These are phyloP conservation scores for Heteromyza rotundicornis DNA, from an alignment of 2,888 invertebrate genomes.

Conservation along the genomic window DNA sequence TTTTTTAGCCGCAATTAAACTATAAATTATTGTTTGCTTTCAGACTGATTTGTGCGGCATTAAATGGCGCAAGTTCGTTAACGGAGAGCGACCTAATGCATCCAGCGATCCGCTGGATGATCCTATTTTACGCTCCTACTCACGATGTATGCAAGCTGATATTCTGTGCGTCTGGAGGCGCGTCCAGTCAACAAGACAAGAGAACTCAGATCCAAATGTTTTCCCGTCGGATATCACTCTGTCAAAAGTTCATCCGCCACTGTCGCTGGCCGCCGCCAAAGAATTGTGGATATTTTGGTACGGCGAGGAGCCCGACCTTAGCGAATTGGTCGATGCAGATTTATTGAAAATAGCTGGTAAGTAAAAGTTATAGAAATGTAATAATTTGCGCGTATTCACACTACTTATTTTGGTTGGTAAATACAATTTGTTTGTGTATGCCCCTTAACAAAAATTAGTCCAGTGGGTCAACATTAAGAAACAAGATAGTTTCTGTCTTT, in stretches of 20 bases:
- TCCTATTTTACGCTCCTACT: conserved; percentile 89
- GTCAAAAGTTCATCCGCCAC: conserved; percentile 73
- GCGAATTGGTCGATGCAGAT: conserved; percentile 82
- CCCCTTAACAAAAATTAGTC: too few species aligned
- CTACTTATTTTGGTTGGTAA: too few species aligned
- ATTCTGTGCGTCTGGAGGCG: conserved; percentile 98
- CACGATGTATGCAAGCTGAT: conserved; percentile 90
- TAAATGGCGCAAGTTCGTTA: conserved; percentile 94
- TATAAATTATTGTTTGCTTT: conserved; percentile 11
- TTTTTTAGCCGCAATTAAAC: background rate
- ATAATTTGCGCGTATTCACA: too few species aligned
- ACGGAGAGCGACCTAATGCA: conserved; percentile 71
- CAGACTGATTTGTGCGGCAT: conserved; percentile 99
- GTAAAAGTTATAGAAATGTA: too few species aligned
- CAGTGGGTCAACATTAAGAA: too few species aligned
- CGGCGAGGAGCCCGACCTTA: conserved; percentile 93
- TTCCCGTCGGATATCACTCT: conserved; percentile 63
- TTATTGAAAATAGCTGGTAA: conserved; percentile 84
- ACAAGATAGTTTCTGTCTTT: too few species aligned
- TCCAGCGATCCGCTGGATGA: conserved; percentile 79
- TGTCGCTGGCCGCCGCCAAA: conserved; percentile 86
- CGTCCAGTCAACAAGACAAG: conserved; percentile 71
- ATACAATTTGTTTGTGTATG: too few species aligned
- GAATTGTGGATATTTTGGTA: conserved; percentile 99
- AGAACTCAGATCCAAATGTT: conserved; percentile 63